Percentiles rank a stretch among this genome's conserved stretches.
phyloP scores from a whole-genome alignment of 2,113 vertebrate genomes.

The Lipophrys pholis region DNA sequence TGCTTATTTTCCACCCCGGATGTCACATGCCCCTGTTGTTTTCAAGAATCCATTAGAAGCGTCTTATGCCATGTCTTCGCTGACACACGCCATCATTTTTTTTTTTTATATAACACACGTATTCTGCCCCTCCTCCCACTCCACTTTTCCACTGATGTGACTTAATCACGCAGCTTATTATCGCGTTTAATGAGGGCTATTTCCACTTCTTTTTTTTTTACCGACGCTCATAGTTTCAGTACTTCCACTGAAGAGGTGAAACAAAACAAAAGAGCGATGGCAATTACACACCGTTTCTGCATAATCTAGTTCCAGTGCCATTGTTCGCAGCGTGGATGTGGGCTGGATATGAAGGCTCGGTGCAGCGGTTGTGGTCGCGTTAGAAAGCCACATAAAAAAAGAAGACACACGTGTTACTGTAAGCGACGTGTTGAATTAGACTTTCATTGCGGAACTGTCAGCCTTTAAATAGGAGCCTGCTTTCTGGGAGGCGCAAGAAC shows the following conservation, averaged over 20 bases:
- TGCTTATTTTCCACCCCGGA: background rate
- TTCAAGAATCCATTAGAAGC: constrained; percentile 11
- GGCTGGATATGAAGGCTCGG: background rate
- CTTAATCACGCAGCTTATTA: constrained; percentile 40
- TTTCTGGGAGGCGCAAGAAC: constrained; percentile 9
- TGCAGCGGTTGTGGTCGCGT: constrained; percentile 1
- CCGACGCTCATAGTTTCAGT: background rate
- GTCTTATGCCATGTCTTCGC: background rate
- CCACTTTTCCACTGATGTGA: background rate
- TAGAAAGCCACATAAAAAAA: background rate
- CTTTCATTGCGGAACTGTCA: background rate
- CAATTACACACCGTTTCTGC: constrained; percentile 8
- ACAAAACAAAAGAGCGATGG: background rate
- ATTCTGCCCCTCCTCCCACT: background rate
- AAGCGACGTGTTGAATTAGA: constrained; percentile 34
- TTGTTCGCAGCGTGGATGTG: constrained; percentile 4
- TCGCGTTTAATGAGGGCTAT: constrained; percentile 23
- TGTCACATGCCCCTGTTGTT: constrained; percentile 28
- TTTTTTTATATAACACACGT: constrained; percentile 5
- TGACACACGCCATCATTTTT: constrained; percentile 10
- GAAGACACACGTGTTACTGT: constrained; percentile 1
- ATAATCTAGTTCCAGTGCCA: constrained; percentile 9
- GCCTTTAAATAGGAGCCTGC: constrained; percentile 16
- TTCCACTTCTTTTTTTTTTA: constrained; percentile 30
- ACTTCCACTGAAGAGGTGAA: background rate